These are phyloP conservation scores for Spea multiplicata DNA, from an alignment of 2,113 vertebrate genomes.

Conservation along the genomic window DNA sequence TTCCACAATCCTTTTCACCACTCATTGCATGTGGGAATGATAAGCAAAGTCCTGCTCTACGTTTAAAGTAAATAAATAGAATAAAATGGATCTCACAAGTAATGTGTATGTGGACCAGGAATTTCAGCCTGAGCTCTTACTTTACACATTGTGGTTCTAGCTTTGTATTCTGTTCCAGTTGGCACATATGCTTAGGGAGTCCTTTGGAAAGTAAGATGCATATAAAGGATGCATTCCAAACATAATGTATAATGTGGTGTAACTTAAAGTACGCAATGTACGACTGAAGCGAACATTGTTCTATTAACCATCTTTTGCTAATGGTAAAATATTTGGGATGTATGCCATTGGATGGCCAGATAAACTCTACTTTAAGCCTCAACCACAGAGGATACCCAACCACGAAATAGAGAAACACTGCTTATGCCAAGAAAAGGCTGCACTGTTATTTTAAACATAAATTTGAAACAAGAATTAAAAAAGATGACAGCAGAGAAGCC, in stretches of 20 bases:
- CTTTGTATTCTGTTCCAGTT: conserved; percentile 30
- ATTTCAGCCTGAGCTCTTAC: conserved; percentile 52
- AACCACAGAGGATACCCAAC: neutral
- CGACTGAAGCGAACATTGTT: neutral
- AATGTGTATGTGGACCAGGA: conserved; percentile 55
- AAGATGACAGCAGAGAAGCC: neutral
- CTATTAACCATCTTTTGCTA: neutral
- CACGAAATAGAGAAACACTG: neutral
- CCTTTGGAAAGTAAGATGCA: neutral
- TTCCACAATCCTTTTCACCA: conserved; percentile 66
- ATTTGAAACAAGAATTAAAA: neutral
- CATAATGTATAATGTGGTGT: neutral
- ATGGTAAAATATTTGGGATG: neutral
- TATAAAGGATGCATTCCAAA: neutral
- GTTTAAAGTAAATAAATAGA: conserved; percentile 56
- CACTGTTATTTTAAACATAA: neutral
- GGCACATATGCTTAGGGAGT: conserved; percentile 12
- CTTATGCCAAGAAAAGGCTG: neutral
- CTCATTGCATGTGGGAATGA: conserved; percentile 62
- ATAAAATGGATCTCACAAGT: conserved; percentile 61
- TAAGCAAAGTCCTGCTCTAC: conserved; percentile 57
- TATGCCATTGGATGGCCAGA: neutral
- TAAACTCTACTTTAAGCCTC: neutral
- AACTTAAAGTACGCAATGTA: neutral
- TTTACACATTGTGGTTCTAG: conserved; percentile 18